phyloP scores from a whole-genome alignment of 2,888 invertebrate genomes.

The Azorinus chamasolen region DNA sequence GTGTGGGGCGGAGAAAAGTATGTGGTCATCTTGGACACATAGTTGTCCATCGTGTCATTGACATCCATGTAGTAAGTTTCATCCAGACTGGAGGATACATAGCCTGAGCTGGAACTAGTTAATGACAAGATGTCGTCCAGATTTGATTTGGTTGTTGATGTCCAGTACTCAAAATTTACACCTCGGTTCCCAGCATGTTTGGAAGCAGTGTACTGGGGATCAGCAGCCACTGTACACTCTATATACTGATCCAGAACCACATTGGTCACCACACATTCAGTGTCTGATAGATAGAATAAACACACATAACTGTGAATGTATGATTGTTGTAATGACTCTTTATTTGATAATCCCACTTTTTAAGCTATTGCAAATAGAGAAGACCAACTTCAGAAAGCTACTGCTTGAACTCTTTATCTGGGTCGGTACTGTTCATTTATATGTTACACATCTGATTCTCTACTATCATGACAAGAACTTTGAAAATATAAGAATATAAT shows the following conservation, averaged over 20 bases:
- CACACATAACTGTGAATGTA: no score
- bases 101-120: slow-evolving; percentile 51
- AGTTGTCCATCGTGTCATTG: slow-evolving; percentile 49
- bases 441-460: no score
- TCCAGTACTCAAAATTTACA: slow-evolving; percentile 69
- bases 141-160: slow-evolving; percentile 29
- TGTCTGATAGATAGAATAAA: slow-evolving; percentile 53
- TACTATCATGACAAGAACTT: no score
- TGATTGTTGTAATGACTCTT: no score
- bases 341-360: no score
- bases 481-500: no score
- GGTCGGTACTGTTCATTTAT: no score
- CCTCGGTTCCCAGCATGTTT: slow-evolving; percentile 70
- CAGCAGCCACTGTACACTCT: slow-evolving; percentile 62
- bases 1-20: slow-evolving; percentile 74
- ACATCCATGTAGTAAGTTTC: slow-evolving; percentile 54
- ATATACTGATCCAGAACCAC: slow-evolving; percentile 56
- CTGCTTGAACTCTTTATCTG: no score
- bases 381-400: no score
- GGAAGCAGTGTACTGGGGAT: slow-evolving; percentile 35
- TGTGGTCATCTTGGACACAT: slow-evolving; percentile 67
- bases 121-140: slow-evolving; percentile 39
- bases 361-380: no score
- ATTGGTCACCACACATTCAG: slow-evolving; percentile 57
- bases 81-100: slow-evolving; percentile 51